phyloP scores from a whole-genome alignment of 2,797 vertebrate genomes.

The Bovichtus variegatus region DNA sequence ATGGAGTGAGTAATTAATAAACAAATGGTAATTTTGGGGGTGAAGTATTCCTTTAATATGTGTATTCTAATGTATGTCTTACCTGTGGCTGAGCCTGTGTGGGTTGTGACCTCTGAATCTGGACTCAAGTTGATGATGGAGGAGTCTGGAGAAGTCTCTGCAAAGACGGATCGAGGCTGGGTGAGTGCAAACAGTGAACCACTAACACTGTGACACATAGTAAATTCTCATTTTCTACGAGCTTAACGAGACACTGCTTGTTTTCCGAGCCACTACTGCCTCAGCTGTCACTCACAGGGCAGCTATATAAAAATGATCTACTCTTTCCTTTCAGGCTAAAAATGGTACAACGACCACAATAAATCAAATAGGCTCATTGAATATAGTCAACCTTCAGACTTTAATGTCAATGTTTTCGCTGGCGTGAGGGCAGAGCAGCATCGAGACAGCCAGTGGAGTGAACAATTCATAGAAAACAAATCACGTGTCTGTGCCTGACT shows the following conservation, averaged over 20 bases:
- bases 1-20: too few relatives aligned
- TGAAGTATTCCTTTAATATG: neutral
- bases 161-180: conserved; percentile 33
- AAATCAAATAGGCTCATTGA: conserved; percentile 60
- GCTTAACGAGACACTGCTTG: conserved; percentile 42
- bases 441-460: conserved; percentile 37
- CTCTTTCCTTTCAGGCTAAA: conserved; percentile 57
- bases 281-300: conserved; percentile 54
- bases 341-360: conserved; percentile 63
- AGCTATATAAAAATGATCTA: conserved; percentile 54
- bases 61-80: conserved; percentile 25
- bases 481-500: conserved; percentile 41
- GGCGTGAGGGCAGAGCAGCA: conserved; percentile 38
- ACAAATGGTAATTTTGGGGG: too few relatives aligned
- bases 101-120: conserved; percentile 67
- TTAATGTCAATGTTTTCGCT: conserved; percentile 77
- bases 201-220: conserved; percentile 16
- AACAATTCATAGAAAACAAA: conserved; percentile 65
- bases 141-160: conserved; percentile 76
- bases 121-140: conserved; percentile 63
- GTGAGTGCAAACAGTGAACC: conserved; percentile 38
- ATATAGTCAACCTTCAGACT: conserved; percentile 51
- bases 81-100: conserved; percentile 75
- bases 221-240: conserved; percentile 24
- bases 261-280: conserved; percentile 41